A percentile compares a stretch with the other conserved stretches of the same genome.
Conservation (phyloP, 2,113 vertebrate species). For the Chascanopsetta lugubris region DNA sequence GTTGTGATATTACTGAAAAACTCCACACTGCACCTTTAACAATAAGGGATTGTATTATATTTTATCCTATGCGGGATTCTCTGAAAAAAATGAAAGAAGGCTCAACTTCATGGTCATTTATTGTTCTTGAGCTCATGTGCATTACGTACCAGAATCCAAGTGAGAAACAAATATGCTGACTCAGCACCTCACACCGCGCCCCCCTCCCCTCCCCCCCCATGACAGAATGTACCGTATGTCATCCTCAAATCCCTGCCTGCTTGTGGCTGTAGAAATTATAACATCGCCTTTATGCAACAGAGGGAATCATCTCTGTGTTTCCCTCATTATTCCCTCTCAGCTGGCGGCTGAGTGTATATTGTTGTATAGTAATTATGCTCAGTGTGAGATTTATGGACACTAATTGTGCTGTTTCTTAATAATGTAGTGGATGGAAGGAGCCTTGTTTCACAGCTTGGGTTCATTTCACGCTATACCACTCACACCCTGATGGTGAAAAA, state of each 20-base stretch:
- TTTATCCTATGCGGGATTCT: no score
- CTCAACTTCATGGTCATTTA: background rate
- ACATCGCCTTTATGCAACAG: conserved; percentile 7
- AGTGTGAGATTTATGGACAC: conserved; percentile 46
- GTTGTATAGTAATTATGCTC: conserved; percentile 42
- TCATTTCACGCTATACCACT: conserved; percentile 23
- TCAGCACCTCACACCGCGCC: background rate
- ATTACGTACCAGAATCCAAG: background rate
- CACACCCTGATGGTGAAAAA: conserved; percentile 29
- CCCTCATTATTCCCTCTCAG: conserved; percentile 7
- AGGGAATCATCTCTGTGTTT: conserved; percentile 14
- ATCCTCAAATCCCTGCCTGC: background rate
- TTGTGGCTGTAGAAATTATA: background rate
- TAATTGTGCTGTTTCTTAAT: conserved; percentile 40
- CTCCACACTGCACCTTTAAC: no score
- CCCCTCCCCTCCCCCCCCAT: background rate
- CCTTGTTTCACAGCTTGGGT: conserved; percentile 36
- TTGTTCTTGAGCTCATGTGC: background rate
- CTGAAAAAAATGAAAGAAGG: no score
- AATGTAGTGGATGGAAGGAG: conserved; percentile 15
- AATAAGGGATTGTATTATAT: no score
- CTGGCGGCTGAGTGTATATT: conserved; percentile 25
- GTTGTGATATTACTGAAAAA: no score
- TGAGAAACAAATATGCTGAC: background rate
- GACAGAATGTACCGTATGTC: background rate